These are phyloP conservation scores for Vipera latastei DNA, from an alignment of 2,797 vertebrate genomes.

Conservation along the genomic window DNA sequence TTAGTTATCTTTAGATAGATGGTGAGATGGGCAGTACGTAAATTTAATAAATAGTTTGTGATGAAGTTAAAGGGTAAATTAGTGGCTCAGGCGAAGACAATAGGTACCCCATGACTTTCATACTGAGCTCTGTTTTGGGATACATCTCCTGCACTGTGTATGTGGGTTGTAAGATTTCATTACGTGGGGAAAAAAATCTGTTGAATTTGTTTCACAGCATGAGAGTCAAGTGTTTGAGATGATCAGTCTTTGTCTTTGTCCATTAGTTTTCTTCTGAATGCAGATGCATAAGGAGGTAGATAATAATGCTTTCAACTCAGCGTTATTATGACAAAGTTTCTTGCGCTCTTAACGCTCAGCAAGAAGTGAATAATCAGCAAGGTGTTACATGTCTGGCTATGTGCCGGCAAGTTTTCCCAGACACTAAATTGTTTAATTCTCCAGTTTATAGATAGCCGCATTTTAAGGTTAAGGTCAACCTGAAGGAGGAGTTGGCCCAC, in stretches of 20 bases:
- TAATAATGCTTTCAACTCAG: constrained; percentile 36
- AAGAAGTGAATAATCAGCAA: constrained; percentile 50
- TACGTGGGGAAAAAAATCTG: not conserved
- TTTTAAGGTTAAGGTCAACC: constrained; percentile 48
- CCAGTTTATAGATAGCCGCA: constrained; percentile 8
- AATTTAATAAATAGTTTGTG: not conserved
- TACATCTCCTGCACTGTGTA: not conserved
- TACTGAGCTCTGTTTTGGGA: not conserved
- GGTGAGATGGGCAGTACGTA: not conserved
- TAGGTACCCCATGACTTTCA: not conserved
- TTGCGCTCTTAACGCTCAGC: constrained; percentile 34
- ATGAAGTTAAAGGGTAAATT: not conserved
- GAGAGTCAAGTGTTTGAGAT: not conserved
- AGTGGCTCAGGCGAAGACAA: too few relatives aligned
- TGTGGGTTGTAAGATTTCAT: not conserved
- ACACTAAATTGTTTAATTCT: constrained; percentile 51
- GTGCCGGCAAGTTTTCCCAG: constrained; percentile 54
- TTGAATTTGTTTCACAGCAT: not conserved
- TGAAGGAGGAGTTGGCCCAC: constrained; percentile 30
- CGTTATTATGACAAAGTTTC: constrained; percentile 18
- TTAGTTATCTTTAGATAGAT: not conserved
- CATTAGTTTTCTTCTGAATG: not conserved
- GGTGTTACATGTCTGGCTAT: constrained; percentile 27
- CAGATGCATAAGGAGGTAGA: not conserved
- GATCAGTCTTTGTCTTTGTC: not conserved